These are phyloP conservation scores for Calameuta filiformis DNA, from an alignment of 2,888 invertebrate species.

Conservation along the genomic window DNA sequence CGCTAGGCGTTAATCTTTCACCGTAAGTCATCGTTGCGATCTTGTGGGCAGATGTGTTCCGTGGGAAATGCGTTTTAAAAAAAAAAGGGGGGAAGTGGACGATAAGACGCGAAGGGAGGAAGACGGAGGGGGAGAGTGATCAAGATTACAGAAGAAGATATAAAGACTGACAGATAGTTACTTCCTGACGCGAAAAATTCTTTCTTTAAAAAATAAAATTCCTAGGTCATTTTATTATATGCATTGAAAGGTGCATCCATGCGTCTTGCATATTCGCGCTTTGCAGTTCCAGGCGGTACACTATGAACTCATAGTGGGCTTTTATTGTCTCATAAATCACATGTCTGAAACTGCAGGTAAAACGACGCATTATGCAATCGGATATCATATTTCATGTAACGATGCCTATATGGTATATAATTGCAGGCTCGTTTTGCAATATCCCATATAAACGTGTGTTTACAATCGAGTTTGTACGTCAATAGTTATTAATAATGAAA, in stretches of 20 bases:
- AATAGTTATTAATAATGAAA: constrained; percentile 33
- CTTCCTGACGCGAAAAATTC: background rate
- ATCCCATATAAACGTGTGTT: constrained; percentile 26
- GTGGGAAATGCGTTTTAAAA: background rate
- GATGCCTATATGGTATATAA: constrained; percentile 36
- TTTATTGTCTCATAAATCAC: constrained; percentile 49
- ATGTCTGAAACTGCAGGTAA: constrained; percentile 45
- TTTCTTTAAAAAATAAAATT: background rate
- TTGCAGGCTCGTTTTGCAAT: constrained; percentile 36
- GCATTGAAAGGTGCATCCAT: background rate
- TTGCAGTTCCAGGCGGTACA: background rate
- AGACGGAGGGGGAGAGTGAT: background rate
- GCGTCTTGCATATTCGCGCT: background rate
- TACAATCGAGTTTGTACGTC: constrained; percentile 9
- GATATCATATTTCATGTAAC: constrained; percentile 42
- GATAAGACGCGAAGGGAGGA: background rate
- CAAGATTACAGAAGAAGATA: background rate
- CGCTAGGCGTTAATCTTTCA: background rate
- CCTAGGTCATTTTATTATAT: background rate
- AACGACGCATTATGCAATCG: constrained; percentile 45
- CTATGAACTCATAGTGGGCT: constrained; percentile 32
- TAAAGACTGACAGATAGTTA: background rate
- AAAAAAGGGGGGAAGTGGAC: background rate
- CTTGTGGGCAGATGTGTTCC: background rate
- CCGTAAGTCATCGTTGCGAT: background rate